Percentiles rank a stretch among this genome's conserved stretches.
Conservation (phyloP, 1,140 invertebrate species). For the Drosophila mojavensis region DNA sequence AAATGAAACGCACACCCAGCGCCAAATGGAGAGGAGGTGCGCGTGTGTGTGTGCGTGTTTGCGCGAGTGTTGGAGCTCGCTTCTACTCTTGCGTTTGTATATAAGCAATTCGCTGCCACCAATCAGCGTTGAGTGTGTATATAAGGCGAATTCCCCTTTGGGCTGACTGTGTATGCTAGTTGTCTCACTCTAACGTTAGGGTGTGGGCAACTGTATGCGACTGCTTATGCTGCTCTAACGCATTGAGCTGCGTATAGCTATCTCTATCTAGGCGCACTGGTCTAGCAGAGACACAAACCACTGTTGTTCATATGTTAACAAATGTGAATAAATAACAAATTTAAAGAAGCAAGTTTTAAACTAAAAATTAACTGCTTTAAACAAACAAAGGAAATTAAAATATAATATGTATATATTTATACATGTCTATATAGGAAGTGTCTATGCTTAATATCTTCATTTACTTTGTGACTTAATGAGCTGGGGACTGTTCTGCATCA, state of each 20-base stretch:
- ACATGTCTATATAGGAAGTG: too few species aligned
- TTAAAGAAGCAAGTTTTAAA: too few species aligned
- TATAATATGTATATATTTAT: too few species aligned
- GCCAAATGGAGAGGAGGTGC: conserved; percentile 9
- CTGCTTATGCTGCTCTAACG: conserved; percentile 14
- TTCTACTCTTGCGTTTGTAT: neutral
- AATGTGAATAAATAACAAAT: neutral
- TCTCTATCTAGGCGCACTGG: conserved; percentile 3
- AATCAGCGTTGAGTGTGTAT: conserved; percentile 23
- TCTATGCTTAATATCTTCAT: too few species aligned
- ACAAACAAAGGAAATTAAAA: neutral
- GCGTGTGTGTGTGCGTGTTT: neutral
- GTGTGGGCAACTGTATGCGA: too few species aligned
- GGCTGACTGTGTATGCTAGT: neutral
- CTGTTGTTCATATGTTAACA: conserved; percentile 35
- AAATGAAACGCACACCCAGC: conserved; percentile 45
- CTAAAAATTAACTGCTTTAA: neutral
- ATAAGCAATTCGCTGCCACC: conserved; percentile 13
- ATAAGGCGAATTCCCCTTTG: conserved; percentile 54
- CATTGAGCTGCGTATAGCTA: neutral
- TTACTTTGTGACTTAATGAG: too few species aligned
- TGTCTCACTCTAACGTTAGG: conserved; percentile 14
- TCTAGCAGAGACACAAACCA: conserved; percentile 54
- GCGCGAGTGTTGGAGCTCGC: conserved; percentile 1
- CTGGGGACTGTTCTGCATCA: neutral